phyloP scores from a whole-genome alignment of 2,797 vertebrate genomes.

The Cephalopachus bancanus region DNA sequence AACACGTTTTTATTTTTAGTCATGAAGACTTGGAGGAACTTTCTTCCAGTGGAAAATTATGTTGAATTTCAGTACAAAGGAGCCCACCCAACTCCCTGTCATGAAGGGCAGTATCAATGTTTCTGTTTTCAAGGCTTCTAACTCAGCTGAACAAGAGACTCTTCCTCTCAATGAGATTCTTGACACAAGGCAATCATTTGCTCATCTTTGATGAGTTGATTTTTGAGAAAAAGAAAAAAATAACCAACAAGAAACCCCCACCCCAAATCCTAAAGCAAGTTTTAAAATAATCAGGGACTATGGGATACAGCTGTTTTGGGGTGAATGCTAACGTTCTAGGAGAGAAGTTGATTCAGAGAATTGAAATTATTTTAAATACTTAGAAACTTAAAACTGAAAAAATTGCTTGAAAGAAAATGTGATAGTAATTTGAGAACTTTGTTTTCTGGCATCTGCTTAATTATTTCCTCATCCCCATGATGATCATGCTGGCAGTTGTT shows the following conservation, averaged over 20 bases:
- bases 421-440: neutral
- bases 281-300: constrained; percentile 5
- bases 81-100: neutral
- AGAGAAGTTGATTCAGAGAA: constrained; percentile 39
- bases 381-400: constrained; percentile 39
- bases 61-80: neutral
- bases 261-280: neutral
- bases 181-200: neutral
- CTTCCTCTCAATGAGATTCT: constrained; percentile 4
- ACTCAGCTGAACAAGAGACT: neutral
- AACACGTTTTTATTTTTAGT: constrained; percentile 54
- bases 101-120: neutral
- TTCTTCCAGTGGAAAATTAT: neutral
- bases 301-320: neutral
- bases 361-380: constrained; percentile 41
- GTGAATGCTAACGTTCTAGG: constrained; percentile 5
- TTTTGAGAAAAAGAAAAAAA: constrained; percentile 54
- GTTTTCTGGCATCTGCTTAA: neutral
- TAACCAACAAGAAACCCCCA: neutral
- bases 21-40: neutral
- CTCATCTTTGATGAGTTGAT: constrained; percentile 18
- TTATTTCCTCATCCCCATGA: neutral
- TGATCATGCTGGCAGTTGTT: neutral
- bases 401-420: neutral
- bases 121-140: constrained; percentile 41